These are phyloP conservation scores for Illadopsis cleaveri DNA, from an alignment of 2,113 vertebrate species.

Conservation along the genomic window DNA sequence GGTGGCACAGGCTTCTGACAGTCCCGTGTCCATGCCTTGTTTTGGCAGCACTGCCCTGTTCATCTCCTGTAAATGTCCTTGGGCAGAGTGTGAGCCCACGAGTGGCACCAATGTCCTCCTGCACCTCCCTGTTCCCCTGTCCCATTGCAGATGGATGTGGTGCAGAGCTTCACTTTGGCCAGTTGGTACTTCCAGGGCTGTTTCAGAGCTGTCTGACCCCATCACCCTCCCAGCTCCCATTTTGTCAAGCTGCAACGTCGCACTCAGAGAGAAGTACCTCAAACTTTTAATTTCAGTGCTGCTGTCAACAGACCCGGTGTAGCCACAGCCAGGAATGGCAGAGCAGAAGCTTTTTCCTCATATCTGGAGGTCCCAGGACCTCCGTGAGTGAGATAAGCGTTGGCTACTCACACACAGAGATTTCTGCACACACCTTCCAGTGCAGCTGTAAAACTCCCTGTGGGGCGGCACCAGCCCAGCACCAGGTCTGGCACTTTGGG, in stretches of 20 bases:
- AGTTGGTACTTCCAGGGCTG: not conserved
- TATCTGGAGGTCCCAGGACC: not conserved
- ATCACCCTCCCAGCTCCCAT: fast-evolving
- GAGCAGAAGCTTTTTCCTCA: not conserved
- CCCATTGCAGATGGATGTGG: fast-evolving
- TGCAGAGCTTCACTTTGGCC: fast-evolving
- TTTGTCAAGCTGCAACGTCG: not conserved
- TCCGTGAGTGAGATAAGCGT: fast-evolving
- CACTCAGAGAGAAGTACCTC: not conserved
- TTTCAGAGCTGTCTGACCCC: not conserved
- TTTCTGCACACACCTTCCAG: not conserved
- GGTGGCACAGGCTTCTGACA: not conserved
- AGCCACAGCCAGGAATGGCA: not conserved
- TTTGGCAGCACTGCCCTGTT: not conserved
- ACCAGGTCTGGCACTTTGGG: fast-evolving
- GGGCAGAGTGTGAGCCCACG: fast-evolving
- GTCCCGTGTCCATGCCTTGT: fast-evolving
- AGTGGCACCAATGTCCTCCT: not conserved
- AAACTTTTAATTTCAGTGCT: not conserved
- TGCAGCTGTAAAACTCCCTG: not conserved
- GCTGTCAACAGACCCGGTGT: not conserved
- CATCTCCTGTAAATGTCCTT: fast-evolving
- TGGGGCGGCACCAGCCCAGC: too few relatives aligned
- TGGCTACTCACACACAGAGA: fast-evolving
- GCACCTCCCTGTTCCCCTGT: not conserved